Conservation (phyloP, 1,140 invertebrate genomes). For the Pseudoatta argentina region DNA sequence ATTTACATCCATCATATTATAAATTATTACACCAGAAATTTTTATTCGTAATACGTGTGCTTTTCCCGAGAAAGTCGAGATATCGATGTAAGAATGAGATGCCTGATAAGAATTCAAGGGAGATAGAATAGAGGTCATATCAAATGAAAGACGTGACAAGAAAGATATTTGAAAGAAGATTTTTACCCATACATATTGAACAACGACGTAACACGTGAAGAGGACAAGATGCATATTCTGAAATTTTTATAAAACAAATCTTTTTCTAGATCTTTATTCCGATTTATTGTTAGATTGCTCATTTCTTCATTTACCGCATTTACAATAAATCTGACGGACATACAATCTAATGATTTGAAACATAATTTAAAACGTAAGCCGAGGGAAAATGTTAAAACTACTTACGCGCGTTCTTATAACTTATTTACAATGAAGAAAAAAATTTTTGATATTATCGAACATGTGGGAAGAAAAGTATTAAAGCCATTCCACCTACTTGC, state of each 20-base stretch:
- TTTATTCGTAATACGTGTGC: constrained; percentile 50
- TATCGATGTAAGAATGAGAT: constrained; percentile 62
- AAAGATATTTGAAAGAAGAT: constrained; percentile 67
- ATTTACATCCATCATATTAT: neutral
- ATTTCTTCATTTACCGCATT: neutral
- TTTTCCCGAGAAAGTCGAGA: constrained; percentile 19
- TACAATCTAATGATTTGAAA: neutral
- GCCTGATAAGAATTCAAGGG: constrained; percentile 66
- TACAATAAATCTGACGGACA: neutral
- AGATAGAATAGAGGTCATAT: constrained; percentile 69
- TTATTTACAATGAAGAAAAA: neutral
- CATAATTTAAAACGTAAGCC: neutral
- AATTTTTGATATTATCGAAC: neutral
- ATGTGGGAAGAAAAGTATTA: neutral
- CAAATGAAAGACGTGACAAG: constrained; percentile 71
- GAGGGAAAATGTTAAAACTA: neutral
- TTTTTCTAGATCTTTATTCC: neutral
- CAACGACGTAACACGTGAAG: constrained; percentile 38
- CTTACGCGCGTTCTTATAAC: neutral
- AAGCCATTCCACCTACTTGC: neutral
- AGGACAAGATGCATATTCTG: constrained; percentile 58
- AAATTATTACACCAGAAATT: constrained; percentile 2
- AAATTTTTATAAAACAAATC: constrained; percentile 53
- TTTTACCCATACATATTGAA: constrained; percentile 71
- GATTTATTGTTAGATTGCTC: neutral